A percentile compares a stretch with the other conserved stretches of the same genome.
Conservation (phyloP, 2,888 invertebrate species). For the Xestia ashworthii region DNA sequence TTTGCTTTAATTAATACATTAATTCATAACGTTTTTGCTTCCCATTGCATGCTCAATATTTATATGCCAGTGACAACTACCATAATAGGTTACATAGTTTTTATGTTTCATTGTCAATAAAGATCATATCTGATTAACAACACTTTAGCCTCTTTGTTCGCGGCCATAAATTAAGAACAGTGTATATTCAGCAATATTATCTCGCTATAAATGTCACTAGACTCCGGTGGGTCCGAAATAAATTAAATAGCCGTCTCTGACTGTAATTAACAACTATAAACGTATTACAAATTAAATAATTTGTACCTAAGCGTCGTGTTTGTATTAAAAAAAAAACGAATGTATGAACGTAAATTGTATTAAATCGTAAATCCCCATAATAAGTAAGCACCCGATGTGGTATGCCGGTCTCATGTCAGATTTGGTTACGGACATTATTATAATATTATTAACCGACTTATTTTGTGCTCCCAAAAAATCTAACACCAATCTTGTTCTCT, state of each 20-base stretch:
- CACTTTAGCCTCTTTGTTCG: constrained; percentile 38
- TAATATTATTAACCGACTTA: constrained; percentile 78
- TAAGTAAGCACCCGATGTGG: constrained; percentile 82
- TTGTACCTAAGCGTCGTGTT: constrained; percentile 85
- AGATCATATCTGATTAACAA: constrained; percentile 44
- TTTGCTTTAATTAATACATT: constrained; percentile 30
- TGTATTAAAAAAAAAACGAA: constrained; percentile 82
- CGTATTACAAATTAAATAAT: constrained; percentile 88
- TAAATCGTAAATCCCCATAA: constrained; percentile 86
- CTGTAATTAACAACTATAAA: constrained; percentile 85
- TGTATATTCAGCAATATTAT: constrained; percentile 76
- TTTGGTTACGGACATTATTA: constrained; percentile 85
- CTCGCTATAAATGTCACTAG: constrained; percentile 78
- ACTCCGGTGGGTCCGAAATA: constrained; percentile 75
- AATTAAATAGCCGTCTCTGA: constrained; percentile 76
- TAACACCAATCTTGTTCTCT: constrained; percentile 51
- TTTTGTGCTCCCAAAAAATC: constrained; percentile 26
- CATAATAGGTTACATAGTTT: constrained; percentile 25
- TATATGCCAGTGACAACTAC: constrained; percentile 30
- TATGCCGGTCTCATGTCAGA: constrained; percentile 86
- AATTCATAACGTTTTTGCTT: constrained; percentile 23
- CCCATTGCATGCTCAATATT: constrained; percentile 24
- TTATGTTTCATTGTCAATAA: constrained; percentile 43
- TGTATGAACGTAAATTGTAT: constrained; percentile 84
- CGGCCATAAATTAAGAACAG: constrained; percentile 62